Evolutionary conservation across 2,888 invertebrate species (phyloP).

Genomic region (Sesamia inferens): DNA sequence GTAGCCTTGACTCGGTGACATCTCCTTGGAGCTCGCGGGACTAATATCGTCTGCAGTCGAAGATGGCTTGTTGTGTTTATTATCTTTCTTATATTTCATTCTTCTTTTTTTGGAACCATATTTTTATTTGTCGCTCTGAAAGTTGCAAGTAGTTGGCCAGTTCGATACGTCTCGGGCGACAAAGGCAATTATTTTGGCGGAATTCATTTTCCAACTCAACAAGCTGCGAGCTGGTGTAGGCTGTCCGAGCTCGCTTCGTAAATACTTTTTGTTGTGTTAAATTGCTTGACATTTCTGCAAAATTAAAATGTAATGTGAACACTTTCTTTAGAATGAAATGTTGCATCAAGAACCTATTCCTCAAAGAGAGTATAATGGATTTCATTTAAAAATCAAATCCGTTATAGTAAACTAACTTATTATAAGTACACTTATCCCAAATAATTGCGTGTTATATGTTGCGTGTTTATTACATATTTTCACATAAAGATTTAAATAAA

Average conservation of each 20-base stretch:
- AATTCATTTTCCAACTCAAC: slow-evolving; percentile 95
- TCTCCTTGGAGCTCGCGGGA: slow-evolving; percentile 83
- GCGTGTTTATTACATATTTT: not conserved
- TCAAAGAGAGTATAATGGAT: not conserved
- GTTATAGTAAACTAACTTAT: not conserved
- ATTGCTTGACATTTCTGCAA: slow-evolving; percentile 85
- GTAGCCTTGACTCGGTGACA: slow-evolving; percentile 83
- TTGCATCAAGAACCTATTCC: not conserved
- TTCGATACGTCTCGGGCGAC: slow-evolving; percentile 94
- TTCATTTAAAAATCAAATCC: not conserved
- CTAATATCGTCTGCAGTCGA: slow-evolving; percentile 84
- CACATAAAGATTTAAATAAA: not conserved
- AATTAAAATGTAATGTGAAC: slow-evolving; percentile 18
- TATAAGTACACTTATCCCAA: not conserved
- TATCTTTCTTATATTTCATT: slow-evolving; percentile 94
- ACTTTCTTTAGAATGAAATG: not conserved
- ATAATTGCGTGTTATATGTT: too few species aligned
- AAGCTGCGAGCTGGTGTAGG: slow-evolving; percentile 94
- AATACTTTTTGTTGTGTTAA: slow-evolving; percentile 84
- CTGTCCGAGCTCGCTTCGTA: slow-evolving; percentile 93
- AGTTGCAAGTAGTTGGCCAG: slow-evolving; percentile 92
- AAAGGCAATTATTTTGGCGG: slow-evolving; percentile 93
- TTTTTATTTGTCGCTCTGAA: slow-evolving; percentile 95
- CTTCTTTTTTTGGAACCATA: slow-evolving; percentile 96
- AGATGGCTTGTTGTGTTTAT: slow-evolving; percentile 84